A percentile compares a stretch with the other conserved stretches of the same genome.
Evolutionary conservation across 2,888 invertebrate species (phyloP).

Genomic region (Oxycera nigricornis): DNA sequence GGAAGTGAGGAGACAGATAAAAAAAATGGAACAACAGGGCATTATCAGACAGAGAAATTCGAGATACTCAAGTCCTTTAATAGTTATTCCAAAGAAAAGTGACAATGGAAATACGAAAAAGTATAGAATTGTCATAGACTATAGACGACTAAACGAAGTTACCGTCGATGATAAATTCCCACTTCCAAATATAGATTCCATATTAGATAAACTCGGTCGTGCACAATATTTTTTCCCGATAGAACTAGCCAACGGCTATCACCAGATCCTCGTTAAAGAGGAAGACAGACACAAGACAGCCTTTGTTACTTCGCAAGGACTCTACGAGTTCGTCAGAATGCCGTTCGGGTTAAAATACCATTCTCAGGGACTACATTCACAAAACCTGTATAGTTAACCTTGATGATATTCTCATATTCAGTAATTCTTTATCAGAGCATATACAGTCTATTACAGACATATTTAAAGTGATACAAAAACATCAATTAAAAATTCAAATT

Average conservation of each 20-base stretch:
- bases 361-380: slow-evolving; percentile 40
- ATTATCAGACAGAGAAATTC: slow-evolving; percentile 43
- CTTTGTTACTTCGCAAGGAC: slow-evolving; percentile 38
- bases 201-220: slow-evolving; percentile 40
- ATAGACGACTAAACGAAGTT: slow-evolving; percentile 43
- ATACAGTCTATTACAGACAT: slow-evolving; percentile 22
- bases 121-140: slow-evolving; percentile 45
- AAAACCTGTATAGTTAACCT: slow-evolving; percentile 30
- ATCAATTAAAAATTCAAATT: slow-evolving; percentile 39
- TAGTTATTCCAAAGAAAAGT: slow-evolving; percentile 44
- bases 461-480: slow-evolving; percentile 8
- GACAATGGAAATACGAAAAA: slow-evolving; percentile 43
- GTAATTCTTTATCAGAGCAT: slow-evolving; percentile 35
- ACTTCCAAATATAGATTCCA: slow-evolving; percentile 43
- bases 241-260: slow-evolving; percentile 44
- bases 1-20: slow-evolving; percentile 31
- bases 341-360: slow-evolving; percentile 44
- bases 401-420: slow-evolving; percentile 25
- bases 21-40: slow-evolving; percentile 44
- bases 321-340: slow-evolving; percentile 41
- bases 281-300: slow-evolving; percentile 45
- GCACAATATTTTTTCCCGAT: slow-evolving; percentile 44
- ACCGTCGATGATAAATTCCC: slow-evolving; percentile 45
- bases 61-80: slow-evolving; percentile 37
- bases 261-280: slow-evolving; percentile 38